phyloP scores from a whole-genome alignment of 2,797 vertebrate genomes.

The Xenopus petersii region DNA sequence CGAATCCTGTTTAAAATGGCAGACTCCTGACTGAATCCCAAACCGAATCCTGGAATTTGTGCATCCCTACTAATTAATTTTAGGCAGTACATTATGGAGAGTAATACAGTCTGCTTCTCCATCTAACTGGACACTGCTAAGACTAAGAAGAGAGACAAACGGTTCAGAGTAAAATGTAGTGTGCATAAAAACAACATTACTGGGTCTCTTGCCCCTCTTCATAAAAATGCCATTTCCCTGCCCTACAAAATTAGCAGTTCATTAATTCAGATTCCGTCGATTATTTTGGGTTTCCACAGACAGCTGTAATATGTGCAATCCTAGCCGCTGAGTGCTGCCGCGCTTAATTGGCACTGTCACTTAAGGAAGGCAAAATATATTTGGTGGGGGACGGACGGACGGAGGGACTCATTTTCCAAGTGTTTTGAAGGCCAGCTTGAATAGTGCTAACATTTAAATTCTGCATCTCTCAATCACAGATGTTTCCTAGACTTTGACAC shows the following conservation, averaged over 20 bases:
- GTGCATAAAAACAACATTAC: background rate
- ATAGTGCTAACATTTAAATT: conserved; percentile 43
- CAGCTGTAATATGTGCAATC: conserved; percentile 47
- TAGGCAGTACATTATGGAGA: no score
- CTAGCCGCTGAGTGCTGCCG: conserved; percentile 35
- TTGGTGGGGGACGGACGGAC: no score
- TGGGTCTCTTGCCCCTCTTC: conserved; percentile 14
- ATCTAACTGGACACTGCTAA: no score
- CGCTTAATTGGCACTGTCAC: conserved; percentile 48
- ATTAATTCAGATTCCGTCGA: conserved; percentile 42
- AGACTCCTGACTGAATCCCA: no score
- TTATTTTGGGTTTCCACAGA: conserved; percentile 37
- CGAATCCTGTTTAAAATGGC: no score
- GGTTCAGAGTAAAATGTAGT: no score
- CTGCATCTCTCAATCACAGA: conserved; percentile 49
- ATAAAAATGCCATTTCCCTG: conserved; percentile 40
- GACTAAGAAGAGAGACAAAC: no score
- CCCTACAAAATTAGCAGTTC: conserved; percentile 37
- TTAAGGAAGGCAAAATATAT: conserved; percentile 30
- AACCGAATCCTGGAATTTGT: no score
- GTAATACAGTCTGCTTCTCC: no score
- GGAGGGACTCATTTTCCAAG: conserved; percentile 38
- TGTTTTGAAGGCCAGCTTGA: conserved; percentile 44
- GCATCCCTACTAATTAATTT: no score
- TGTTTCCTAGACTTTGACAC: conserved; percentile 42